phyloP scores from a whole-genome alignment of 2,113 vertebrate species.

The Noturus placidus region DNA sequence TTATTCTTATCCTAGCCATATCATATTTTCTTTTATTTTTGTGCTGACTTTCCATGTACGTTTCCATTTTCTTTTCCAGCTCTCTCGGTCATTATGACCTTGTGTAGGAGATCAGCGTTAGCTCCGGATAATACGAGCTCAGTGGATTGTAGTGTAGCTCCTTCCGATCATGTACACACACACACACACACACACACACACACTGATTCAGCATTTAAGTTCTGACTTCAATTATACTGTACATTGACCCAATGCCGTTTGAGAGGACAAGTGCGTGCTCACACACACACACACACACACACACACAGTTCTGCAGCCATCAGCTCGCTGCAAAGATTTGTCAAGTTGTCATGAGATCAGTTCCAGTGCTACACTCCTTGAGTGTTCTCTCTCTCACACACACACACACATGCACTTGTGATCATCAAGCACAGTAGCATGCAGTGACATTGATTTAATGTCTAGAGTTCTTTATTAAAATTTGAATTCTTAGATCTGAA shows the following conservation, averaged over 20 bases:
- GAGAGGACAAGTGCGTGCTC: not conserved
- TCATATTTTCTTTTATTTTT: not conserved
- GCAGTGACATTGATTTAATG: not conserved
- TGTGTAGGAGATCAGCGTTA: not conserved
- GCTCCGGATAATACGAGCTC: not conserved
- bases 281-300: not conserved
- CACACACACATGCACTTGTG: not conserved
- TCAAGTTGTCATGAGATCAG: constrained; percentile 7
- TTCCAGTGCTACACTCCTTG: not conserved
- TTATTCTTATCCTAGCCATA: not conserved
- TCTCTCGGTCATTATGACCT: not conserved
- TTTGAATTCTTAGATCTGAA: not conserved
- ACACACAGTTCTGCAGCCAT: not conserved
- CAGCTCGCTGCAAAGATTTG: not conserved
- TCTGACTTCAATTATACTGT: constrained; percentile 34
- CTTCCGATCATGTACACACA: not conserved
- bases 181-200: constrained; percentile 25
- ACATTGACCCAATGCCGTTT: constrained; percentile 28
- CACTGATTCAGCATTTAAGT: constrained; percentile 22
- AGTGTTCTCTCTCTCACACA: not conserved
- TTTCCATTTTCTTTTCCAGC: not conserved
- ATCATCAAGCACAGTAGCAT: not conserved
- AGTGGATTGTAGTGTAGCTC: not conserved
- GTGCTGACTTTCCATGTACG: not conserved
- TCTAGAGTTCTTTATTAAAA: too few relatives aligned